These are phyloP conservation scores for Plusia festucae DNA, from an alignment of 2,888 invertebrate species.

Conservation along the genomic window DNA sequence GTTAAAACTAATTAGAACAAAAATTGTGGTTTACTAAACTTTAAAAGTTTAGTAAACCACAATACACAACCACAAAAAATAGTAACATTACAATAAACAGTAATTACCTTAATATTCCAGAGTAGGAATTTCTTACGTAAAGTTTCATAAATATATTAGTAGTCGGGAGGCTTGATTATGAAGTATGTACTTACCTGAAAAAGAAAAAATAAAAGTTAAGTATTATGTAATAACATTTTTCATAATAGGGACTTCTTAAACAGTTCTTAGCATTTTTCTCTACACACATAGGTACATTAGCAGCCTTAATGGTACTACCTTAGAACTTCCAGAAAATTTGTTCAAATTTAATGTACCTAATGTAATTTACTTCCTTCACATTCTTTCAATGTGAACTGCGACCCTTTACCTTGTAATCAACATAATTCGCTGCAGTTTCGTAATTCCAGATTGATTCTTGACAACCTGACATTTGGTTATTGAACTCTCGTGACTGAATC, in stretches of 20 bases:
- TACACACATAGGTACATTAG: too few relatives aligned
- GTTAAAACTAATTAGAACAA: too few relatives aligned
- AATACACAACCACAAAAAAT: too few relatives aligned
- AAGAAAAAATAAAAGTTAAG: background rate
- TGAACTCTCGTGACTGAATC: slow-evolving; percentile 35
- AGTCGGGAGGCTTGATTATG: too few relatives aligned
- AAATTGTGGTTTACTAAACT: too few relatives aligned
- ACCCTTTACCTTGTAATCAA: slow-evolving; percentile 6
- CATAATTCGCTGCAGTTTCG: slow-evolving; percentile 13
- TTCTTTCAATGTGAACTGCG: background rate
- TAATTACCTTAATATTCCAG: background rate
- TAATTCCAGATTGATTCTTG: slow-evolving; percentile 30
- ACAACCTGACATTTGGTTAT: slow-evolving; percentile 45
- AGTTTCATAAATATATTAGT: background rate
- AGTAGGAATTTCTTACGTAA: slow-evolving; percentile 18
- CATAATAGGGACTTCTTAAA: too few relatives aligned
- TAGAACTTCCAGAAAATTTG: too few relatives aligned
- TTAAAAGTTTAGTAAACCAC: too few relatives aligned
- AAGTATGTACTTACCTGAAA: slow-evolving; percentile 47
- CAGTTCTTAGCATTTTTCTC: too few relatives aligned
- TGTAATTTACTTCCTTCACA: background rate
- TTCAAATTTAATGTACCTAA: too few relatives aligned
- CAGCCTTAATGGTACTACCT: too few relatives aligned
- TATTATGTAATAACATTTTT: background rate
- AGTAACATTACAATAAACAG: too few relatives aligned